Conservation (phyloP, 1,140 invertebrate species). For the Amphibalanus amphitrite region DNA sequence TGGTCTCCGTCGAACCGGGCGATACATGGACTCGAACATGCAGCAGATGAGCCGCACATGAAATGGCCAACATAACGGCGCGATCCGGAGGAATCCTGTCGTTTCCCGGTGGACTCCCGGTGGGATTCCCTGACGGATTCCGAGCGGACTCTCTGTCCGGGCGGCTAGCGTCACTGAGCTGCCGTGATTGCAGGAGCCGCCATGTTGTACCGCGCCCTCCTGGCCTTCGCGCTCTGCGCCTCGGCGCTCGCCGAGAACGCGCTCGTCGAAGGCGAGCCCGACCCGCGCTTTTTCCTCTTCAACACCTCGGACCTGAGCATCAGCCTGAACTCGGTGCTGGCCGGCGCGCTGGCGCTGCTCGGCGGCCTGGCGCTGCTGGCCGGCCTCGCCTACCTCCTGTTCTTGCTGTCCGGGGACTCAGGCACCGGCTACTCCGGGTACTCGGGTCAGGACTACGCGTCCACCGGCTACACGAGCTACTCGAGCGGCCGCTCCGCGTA, state of each 20-base stretch:
- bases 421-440: background rate
- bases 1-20: too few relatives aligned
- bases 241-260: background rate
- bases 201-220: background rate
- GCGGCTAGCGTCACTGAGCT: background rate
- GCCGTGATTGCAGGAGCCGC: background rate
- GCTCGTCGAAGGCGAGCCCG: background rate
- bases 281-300: slow-evolving; percentile 3
- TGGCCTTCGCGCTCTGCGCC: background rate
- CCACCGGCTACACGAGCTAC: slow-evolving; percentile 2
- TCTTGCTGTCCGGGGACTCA: background rate
- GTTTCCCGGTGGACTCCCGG: too few relatives aligned
- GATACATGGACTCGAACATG: background rate
- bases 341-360: background rate
- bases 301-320: background rate
- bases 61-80: background rate
- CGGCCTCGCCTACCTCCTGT: background rate
- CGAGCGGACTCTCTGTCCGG: too few relatives aligned
- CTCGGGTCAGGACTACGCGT: background rate
- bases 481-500: background rate
- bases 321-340: background rate
- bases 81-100: too few relatives aligned
- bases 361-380: slow-evolving; percentile 2
- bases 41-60: background rate
- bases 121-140: too few relatives aligned